Percentiles rank a stretch among this genome's conserved stretches.
These are phyloP conservation scores for Tachycineta bicolor DNA, from an alignment of 2,113 vertebrate species.

Conservation along the genomic window DNA sequence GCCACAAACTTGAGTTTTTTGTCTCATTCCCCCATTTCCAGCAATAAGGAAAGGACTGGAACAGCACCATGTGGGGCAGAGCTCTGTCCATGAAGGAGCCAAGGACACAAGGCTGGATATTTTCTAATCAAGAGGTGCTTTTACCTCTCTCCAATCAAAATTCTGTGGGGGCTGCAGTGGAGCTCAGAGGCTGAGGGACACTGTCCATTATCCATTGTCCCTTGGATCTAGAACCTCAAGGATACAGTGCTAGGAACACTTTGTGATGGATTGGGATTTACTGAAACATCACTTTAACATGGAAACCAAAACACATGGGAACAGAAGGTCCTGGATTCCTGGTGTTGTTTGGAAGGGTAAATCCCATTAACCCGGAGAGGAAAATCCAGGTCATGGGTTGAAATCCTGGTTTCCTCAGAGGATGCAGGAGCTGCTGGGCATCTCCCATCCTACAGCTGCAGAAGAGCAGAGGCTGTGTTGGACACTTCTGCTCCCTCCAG, in stretches of 20 bases:
- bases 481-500: not conserved
- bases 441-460: not conserved
- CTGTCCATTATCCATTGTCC: not conserved
- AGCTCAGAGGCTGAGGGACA: not conserved
- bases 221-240: not conserved
- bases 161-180: not conserved
- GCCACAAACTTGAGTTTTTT: not conserved
- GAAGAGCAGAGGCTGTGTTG: not conserved
- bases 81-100: not conserved
- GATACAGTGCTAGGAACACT: not conserved
- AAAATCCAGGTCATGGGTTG: not conserved
- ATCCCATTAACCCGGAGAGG: not conserved
- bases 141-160: not conserved
- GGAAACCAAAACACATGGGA: not conserved
- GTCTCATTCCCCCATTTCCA: not conserved
- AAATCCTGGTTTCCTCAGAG: not conserved
- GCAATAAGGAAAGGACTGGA: not conserved
- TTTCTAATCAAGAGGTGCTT: rapidly evolving
- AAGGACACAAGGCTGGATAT: not conserved
- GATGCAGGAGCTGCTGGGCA: not conserved
- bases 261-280: not conserved
- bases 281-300: not conserved
- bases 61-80: not conserved
- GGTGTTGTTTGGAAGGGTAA: not conserved
- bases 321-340: not conserved